Conservation (phyloP, 2,113 vertebrate species). For the Lethenteron camtschaticum region DNA sequence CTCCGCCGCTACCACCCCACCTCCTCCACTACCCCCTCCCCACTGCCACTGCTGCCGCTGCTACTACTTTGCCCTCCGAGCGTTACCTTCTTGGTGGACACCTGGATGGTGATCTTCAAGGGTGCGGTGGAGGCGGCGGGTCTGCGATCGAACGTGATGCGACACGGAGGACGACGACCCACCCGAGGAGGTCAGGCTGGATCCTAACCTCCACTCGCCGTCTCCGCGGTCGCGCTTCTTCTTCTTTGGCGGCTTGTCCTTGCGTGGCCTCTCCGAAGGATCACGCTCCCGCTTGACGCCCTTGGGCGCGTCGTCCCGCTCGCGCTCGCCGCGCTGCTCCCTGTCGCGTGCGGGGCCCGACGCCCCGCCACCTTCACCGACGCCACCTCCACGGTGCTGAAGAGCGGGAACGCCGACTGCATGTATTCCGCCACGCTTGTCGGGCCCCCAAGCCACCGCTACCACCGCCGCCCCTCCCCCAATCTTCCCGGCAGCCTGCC, state of each 20-base stretch:
- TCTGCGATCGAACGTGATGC: conserved; percentile 77
- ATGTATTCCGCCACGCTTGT: conserved; percentile 39
- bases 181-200: conserved; percentile 62
- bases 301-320: conserved; percentile 42
- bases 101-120: conserved; percentile 95
- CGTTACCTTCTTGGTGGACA: conserved; percentile 71
- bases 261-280: conserved; percentile 79
- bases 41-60: conserved; percentile 77
- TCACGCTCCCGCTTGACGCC: conserved; percentile 76
- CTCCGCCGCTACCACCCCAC: too few species aligned
- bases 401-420: conserved; percentile 21
- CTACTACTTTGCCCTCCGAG: conserved; percentile 77
- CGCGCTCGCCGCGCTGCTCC: conserved; percentile 18
- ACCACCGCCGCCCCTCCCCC: conserved; percentile 58
- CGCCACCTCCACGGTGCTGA: conserved; percentile 18
- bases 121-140: conserved; percentile 73
- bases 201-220: conserved; percentile 74
- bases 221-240: conserved; percentile 67
- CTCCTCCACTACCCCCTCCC: conserved; percentile 22
- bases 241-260: conserved; percentile 78
- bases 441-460: conserved; percentile 31
- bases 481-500: conserved; percentile 25
- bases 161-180: conserved; percentile 72
- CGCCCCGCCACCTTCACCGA: conserved; percentile 36
- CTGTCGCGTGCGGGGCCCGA: conserved; percentile 15